These are phyloP conservation scores for Trachymyrmex septentrionalis DNA, from an alignment of 1,140 invertebrate species.

Conservation along the genomic window DNA sequence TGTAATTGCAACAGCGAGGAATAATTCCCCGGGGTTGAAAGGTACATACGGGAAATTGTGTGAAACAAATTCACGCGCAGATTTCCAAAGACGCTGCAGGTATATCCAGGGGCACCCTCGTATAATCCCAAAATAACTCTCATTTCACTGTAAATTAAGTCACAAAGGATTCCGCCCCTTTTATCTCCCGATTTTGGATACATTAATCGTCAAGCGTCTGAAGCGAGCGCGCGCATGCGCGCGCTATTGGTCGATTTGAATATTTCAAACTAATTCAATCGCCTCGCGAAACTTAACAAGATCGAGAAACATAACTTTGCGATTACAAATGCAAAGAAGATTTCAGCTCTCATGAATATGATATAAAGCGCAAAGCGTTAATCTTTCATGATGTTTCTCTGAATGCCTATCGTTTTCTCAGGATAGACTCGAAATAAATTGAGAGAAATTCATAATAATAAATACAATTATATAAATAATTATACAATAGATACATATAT, in stretches of 20 bases:
- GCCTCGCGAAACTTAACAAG: not conserved
- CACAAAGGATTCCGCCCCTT: conserved; percentile 7
- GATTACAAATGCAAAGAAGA: not conserved
- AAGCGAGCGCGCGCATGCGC: not conserved
- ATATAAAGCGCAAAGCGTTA: not conserved
- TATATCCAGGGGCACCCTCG: not conserved
- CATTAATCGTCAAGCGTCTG: conserved; percentile 26
- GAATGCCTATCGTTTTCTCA: no score
- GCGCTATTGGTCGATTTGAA: conserved; percentile 46
- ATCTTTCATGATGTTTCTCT: not conserved
- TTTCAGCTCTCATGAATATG: not conserved
- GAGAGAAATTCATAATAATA: no score
- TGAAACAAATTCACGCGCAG: not conserved
- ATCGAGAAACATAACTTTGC: not conserved
- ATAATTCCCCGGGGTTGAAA: not conserved
- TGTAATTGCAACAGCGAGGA: not conserved
- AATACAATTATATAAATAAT: no score
- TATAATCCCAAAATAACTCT: conserved; percentile 8
- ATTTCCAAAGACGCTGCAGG: not conserved
- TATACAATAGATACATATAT: no score
- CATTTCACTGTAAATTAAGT: conserved; percentile 19
- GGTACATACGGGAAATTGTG: not conserved
- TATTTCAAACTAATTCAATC: not conserved
- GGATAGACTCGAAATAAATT: no score
- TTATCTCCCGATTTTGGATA: conserved; percentile 3